Base-by-base conservation (phyloP, 1,140 invertebrate genomes). In the Heliothis subflexa region DNA sequence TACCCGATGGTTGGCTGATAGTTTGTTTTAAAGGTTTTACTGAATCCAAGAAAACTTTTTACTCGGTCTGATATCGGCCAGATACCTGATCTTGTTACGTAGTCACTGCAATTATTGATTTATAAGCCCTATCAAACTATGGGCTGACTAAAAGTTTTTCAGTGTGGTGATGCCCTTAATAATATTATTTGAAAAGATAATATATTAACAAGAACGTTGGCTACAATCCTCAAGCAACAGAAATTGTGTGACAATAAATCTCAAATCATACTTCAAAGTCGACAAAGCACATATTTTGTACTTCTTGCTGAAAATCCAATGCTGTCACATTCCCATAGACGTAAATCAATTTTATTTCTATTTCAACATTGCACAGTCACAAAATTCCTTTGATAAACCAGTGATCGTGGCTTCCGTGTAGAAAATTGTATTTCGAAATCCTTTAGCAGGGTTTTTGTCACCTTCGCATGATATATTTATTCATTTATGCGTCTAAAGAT, bases 311-410 rank as follows among this genome's bases (percentile, higher is more conserved):
- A 11, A 75, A 86, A 83, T 81, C 82, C 68, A 75, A 81, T 78
- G 81, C 81, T 83, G 83, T 84, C 82, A 82, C 79, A 81, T 66
- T 57, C 64, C 68, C 7, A 54, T 79, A 74, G 77, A 74, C 76
- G 74, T 78, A 78, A 85, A 83, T 88, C 85, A 85, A 85, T 88
- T 86, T 87, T 89, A 88, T 89, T 89, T 88, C 86, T 79, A 83
- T 86, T 83, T 83, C 81, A 88, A 74, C 84, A 85, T 81, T 83
- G 84, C 72, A 55, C 81, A 83, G 86, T 89, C 85, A 87, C 79
- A 86, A 76, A 86, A 89, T 87, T 85, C 85, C 85, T 68, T 72
- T 79, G 78, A 82, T 84, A 85, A 80, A 83, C 81, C 86, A 80
- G 76, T 85, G 83, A 87, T 87, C 85, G 75, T 66, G 71, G 72